Evolutionary conservation across 2,797 vertebrate species (phyloP).

Genomic region (Leucoraja ocellata): DNA sequence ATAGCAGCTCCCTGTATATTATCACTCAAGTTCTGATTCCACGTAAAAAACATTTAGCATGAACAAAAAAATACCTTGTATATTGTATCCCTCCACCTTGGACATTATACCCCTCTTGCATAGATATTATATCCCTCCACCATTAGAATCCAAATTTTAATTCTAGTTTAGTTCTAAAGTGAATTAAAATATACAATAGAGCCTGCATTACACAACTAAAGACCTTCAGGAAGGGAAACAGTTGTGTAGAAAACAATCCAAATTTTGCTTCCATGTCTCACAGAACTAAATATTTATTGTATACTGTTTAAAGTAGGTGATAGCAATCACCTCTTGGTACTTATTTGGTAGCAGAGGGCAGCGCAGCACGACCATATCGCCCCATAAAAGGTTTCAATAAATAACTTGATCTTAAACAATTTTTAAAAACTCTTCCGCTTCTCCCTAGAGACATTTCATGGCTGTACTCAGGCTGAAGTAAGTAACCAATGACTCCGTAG

Average conservation of each 20-base stretch:
- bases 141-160: background rate
- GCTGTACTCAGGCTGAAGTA: background rate
- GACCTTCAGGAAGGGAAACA: background rate
- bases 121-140: background rate
- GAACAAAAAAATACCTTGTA: background rate
- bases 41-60: no score
- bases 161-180: no score
- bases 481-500: background rate
- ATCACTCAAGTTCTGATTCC: no score
- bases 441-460: background rate
- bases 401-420: background rate
- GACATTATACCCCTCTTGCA: background rate
- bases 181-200: background rate
- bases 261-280: background rate
- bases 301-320: background rate
- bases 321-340: background rate
- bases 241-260: background rate
- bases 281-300: background rate
- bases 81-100: background rate
- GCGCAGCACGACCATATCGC: no score
- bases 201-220: background rate
- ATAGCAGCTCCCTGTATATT: no score
- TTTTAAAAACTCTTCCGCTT: background rate
- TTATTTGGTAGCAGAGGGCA: background rate
- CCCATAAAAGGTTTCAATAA: background rate